A percentile compares a stretch with the other conserved stretches of the same genome.
Conservation (phyloP, 2,888 invertebrate genomes). For the Mythimna lalbum region DNA sequence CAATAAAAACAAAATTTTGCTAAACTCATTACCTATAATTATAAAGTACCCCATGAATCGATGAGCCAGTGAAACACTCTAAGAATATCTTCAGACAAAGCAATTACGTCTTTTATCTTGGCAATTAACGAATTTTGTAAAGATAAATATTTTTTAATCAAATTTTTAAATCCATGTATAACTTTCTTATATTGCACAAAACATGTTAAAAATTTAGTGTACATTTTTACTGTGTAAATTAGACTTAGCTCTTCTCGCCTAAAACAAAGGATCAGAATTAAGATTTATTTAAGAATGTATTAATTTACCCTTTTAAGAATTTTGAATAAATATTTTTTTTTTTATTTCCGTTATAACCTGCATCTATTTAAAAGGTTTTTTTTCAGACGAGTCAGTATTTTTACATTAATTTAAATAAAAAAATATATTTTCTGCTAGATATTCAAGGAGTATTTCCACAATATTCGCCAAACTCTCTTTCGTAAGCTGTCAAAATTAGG, state of each 20-base stretch:
- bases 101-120: background rate
- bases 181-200: background rate
- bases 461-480: conserved; percentile 33
- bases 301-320: no score
- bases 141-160: background rate
- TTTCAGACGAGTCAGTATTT: no score
- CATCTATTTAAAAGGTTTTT: no score
- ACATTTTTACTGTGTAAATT: no score
- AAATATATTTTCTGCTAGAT: background rate
- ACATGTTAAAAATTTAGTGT: background rate
- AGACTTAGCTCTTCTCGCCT: no score
- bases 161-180: background rate
- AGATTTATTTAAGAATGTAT: no score
- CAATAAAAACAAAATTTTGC: conserved; percentile 24
- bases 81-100: conserved; percentile 35
- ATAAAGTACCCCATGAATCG: conserved; percentile 45
- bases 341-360: no score
- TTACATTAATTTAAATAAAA: no score
- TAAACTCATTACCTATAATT: conserved; percentile 32
- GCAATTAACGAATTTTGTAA: background rate
- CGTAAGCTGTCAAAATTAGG: conserved; percentile 63
- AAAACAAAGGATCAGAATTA: no score
- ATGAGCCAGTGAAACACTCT: conserved; percentile 52
- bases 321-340: no score
- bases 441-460: conserved; percentile 48